Base-by-base conservation (phyloP, 2,888 invertebrate species). In the Rhodophaea formosa region DNA sequence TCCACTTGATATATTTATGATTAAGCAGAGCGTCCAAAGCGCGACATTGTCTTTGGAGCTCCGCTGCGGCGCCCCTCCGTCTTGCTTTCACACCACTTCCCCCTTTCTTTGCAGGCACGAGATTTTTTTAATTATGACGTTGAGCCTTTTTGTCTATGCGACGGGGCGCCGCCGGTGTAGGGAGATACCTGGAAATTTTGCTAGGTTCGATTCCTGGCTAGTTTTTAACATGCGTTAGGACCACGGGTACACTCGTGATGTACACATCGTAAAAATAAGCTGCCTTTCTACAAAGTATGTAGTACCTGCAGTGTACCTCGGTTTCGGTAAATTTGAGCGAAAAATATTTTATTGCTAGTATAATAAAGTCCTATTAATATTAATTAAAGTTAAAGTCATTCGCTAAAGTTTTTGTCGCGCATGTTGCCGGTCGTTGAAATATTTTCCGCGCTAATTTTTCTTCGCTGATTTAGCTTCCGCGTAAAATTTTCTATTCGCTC, bases 91-190 rank as follows among this genome's bases (percentile, higher is more conserved):
- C 89, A 79, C 84, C 85, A 84, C 84, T 88, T 83, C 88, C 87
- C 88, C 88, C 83, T 87, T 87, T 88, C 88, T 89, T 85, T 88
- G 82, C 82, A 81, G 84, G 87, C 86, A 85, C 86, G 89, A 88
- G 88, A 87, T 91, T 90, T 91, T 91, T 91, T 91, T 91, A 91
- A 91, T 91, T 91, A 91, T 91, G 87, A 91, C 83, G 87, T 91
- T 91, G 84, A 74, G 84, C 84, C 82, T 89, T 91, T 90, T 88
- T 91, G 85, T 89, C 88, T 88, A 74, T 68, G 71, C 72, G 74
- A 78, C 72, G 72, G 65, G 62, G 64, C 64, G 56, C 62, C 69
- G 61, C 60, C 59, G 63, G 65, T 64, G 58, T 62, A 60, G 45
- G 61, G 72, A 73, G 65, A 67, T 69, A 74, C 74, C 70, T 66